These are phyloP conservation scores for Chaitophorus viminalis DNA, from an alignment of 2,888 invertebrate species.

Conservation along the genomic window DNA sequence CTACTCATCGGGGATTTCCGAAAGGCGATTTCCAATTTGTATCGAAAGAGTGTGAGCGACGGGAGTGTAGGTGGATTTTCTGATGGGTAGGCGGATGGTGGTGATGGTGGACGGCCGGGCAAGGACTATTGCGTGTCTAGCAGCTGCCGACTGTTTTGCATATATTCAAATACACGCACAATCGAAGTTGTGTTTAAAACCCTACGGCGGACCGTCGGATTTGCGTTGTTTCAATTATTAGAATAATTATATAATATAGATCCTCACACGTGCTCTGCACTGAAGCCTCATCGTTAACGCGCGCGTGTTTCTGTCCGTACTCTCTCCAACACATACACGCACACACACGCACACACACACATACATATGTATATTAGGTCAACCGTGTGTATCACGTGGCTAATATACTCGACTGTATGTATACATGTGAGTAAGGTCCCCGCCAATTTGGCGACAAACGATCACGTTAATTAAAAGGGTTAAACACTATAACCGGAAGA, in stretches of 20 bases:
- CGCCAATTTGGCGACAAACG: slow-evolving; percentile 26
- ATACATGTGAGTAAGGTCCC: neutral
- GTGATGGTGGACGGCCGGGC: neutral
- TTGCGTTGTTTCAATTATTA: slow-evolving; percentile 39
- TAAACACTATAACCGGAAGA: neutral
- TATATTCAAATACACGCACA: slow-evolving; percentile 48
- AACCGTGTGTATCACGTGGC: neutral
- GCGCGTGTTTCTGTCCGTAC: neutral
- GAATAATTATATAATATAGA: neutral
- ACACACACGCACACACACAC: neutral
- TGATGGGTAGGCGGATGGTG: no score
- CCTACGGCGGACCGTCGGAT: neutral
- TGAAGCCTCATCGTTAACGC: neutral
- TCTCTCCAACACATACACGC: neutral
- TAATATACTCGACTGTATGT: neutral
- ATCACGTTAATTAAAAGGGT: slow-evolving; percentile 43
- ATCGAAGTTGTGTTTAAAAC: slow-evolving; percentile 18
- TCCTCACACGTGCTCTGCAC: neutral
- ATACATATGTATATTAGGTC: neutral
- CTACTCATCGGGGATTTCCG: neutral
- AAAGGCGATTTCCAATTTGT: slow-evolving; percentile 20
- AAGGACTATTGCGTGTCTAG: neutral
- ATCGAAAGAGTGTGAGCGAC: neutral
- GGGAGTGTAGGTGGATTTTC: no score
- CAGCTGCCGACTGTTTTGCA: slow-evolving; percentile 49